A percentile compares a stretch with the other conserved stretches of the same genome.
These are phyloP conservation scores for Drosophila serrata DNA, from an alignment of 1,140 invertebrate genomes.

Conservation along the genomic window DNA sequence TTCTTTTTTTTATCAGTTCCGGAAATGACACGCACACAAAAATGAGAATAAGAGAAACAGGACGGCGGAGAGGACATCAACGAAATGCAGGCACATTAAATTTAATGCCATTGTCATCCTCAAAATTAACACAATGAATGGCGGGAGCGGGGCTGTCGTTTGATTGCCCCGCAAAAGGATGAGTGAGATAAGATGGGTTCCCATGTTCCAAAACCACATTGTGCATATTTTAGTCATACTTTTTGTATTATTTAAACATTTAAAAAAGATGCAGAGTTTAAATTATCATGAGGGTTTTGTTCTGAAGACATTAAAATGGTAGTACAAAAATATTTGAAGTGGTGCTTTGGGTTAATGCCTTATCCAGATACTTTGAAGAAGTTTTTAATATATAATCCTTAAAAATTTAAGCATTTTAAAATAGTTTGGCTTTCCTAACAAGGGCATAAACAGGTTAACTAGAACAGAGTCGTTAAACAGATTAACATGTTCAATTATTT, in stretches of 20 bases:
- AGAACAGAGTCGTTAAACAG: no score
- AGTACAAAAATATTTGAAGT: neutral
- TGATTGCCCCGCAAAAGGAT: slow-evolving; percentile 23
- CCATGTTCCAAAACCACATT: neutral
- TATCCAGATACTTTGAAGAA: no score
- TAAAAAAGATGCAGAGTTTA: no score
- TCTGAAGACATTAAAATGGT: neutral
- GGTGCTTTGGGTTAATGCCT: neutral
- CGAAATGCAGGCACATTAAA: slow-evolving; percentile 50
- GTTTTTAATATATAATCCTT: no score
- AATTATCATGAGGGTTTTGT: neutral
- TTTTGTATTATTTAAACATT: neutral
- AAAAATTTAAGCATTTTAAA: no score
- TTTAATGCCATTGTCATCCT: slow-evolving; percentile 48
- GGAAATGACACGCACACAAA: slow-evolving; percentile 73
- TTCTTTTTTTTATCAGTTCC: slow-evolving; percentile 48
- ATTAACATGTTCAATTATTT: neutral
- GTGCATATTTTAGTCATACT: neutral
- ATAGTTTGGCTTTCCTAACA: no score
- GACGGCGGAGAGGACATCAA: slow-evolving; percentile 16
- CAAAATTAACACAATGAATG: slow-evolving; percentile 53
- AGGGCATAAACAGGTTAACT: no score
- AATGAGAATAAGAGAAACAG: slow-evolving; percentile 17
- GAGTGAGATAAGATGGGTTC: slow-evolving; percentile 13
- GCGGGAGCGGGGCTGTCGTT: neutral